phyloP scores from a whole-genome alignment of 1,140 invertebrate genomes.

The Tetramorium simillimum region DNA sequence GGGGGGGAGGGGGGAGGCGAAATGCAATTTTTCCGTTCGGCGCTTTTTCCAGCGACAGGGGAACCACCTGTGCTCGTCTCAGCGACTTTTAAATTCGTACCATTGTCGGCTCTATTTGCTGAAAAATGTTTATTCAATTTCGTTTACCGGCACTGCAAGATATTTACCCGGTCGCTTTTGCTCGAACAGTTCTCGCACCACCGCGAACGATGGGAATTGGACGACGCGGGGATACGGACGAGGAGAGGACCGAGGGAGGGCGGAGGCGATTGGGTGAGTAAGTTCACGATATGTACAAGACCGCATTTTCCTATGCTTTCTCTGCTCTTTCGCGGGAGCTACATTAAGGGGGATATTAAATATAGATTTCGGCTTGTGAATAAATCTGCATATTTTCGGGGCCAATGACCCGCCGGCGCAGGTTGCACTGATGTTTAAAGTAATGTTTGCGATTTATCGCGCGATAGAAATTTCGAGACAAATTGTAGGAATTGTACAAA shows the following conservation, averaged over 20 bases:
- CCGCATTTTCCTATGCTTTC: slow-evolving; percentile 15
- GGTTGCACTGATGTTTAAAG: not conserved
- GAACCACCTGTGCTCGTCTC: slow-evolving; percentile 81
- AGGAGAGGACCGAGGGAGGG: not conserved
- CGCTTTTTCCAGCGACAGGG: slow-evolving; percentile 69
- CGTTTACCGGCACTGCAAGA: slow-evolving; percentile 79
- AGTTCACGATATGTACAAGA: slow-evolving; percentile 19
- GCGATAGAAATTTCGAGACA: slow-evolving; percentile 12
- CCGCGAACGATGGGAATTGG: slow-evolving; percentile 71
- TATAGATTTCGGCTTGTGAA: not conserved
- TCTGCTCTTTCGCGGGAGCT: not conserved
- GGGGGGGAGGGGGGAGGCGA: slow-evolving; percentile 36
- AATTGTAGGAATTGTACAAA: slow-evolving; percentile 15
- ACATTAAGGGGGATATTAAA: not conserved
- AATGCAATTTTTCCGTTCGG: slow-evolving; percentile 83
- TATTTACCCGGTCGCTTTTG: slow-evolving; percentile 80
- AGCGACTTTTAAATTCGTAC: slow-evolving; percentile 84
- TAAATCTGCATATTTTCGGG: not conserved
- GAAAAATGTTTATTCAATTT: slow-evolving; percentile 85
- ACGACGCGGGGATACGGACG: slow-evolving; percentile 42
- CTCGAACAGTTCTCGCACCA: slow-evolving; percentile 68
- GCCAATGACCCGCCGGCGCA: not conserved
- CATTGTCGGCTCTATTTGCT: slow-evolving; percentile 82
- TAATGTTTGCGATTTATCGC: not conserved
- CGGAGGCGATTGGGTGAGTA: not conserved